phyloP scores from a whole-genome alignment of 1,140 invertebrate genomes.

The Chelonus insularis region DNA sequence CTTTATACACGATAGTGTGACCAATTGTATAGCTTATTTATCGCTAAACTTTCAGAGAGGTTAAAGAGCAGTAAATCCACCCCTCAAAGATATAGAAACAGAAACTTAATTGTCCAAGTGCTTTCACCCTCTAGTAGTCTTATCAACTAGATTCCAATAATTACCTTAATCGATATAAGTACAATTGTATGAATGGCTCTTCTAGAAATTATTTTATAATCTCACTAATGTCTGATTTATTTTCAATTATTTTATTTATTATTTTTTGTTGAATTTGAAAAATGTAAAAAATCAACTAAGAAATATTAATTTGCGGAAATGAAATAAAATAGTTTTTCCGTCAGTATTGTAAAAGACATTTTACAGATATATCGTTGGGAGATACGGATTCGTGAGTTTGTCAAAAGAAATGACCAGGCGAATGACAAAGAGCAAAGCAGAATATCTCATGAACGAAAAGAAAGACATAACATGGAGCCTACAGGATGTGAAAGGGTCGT shows the following conservation, averaged over 20 bases:
- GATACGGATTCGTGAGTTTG: background rate
- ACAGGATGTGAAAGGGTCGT: background rate
- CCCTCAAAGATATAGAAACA: conserved; percentile 38
- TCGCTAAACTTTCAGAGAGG: conserved; percentile 52
- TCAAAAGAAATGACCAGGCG: background rate
- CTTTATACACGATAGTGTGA: background rate
- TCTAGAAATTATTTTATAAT: too few species aligned
- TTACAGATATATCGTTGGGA: background rate
- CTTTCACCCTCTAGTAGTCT: conserved; percentile 20
- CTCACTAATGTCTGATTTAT: too few species aligned
- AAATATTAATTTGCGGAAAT: too few species aligned
- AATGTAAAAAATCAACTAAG: too few species aligned
- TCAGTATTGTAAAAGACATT: background rate
- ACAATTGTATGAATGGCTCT: too few species aligned
- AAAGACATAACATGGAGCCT: conserved; percentile 4
- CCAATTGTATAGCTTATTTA: conserved; percentile 54
- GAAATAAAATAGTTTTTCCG: too few species aligned
- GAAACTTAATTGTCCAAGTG: conserved; percentile 49
- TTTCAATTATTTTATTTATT: conserved; percentile 3
- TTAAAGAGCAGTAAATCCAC: conserved; percentile 56
- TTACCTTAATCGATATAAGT: background rate
- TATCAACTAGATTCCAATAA: conserved; percentile 31
- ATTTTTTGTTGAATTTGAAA: too few species aligned
- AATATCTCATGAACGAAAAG: background rate
- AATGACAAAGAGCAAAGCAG: background rate